These are phyloP conservation scores for Stomorhina lunata DNA, from an alignment of 2,888 invertebrate genomes.

Conservation along the genomic window DNA sequence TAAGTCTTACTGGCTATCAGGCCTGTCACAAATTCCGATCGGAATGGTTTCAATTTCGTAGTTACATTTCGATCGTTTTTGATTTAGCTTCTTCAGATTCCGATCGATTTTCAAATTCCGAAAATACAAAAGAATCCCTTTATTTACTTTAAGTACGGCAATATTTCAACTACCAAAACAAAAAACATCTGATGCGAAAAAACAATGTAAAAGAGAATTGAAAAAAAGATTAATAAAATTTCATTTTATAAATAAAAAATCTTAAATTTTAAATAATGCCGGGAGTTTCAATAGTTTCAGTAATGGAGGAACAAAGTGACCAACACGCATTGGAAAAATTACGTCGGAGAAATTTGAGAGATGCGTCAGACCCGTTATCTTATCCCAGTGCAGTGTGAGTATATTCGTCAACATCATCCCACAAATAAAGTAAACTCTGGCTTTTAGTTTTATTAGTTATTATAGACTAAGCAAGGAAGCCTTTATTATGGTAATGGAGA, in stretches of 20 bases:
- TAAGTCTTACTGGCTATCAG: too few relatives aligned
- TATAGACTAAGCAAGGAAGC: conserved; percentile 21
- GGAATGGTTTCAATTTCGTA: too few relatives aligned
- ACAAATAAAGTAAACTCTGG: background rate
- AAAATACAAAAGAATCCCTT: too few relatives aligned
- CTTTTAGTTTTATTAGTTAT: conserved; percentile 3
- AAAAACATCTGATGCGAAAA: too few relatives aligned
- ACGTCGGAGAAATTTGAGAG: conserved; percentile 14
- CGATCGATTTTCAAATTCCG: too few relatives aligned
- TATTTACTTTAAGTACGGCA: too few relatives aligned
- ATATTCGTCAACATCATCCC: background rate
- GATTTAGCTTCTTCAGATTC: too few relatives aligned
- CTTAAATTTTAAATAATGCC: background rate
- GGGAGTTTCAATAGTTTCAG: conserved; percentile 6
- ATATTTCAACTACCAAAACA: too few relatives aligned
- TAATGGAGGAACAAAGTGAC: background rate
- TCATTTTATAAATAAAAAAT: background rate
- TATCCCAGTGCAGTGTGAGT: conserved; percentile 29
- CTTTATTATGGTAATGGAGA: conserved; percentile 5
- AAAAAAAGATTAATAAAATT: background rate
- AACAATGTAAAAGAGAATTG: too few relatives aligned
- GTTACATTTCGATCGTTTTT: too few relatives aligned
- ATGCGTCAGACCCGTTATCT: conserved; percentile 21
- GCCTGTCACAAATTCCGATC: too few relatives aligned
- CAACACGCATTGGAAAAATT: conserved; percentile 18